Conservation (phyloP, 2,113 vertebrate species). For the Pelobates fuscus region DNA sequence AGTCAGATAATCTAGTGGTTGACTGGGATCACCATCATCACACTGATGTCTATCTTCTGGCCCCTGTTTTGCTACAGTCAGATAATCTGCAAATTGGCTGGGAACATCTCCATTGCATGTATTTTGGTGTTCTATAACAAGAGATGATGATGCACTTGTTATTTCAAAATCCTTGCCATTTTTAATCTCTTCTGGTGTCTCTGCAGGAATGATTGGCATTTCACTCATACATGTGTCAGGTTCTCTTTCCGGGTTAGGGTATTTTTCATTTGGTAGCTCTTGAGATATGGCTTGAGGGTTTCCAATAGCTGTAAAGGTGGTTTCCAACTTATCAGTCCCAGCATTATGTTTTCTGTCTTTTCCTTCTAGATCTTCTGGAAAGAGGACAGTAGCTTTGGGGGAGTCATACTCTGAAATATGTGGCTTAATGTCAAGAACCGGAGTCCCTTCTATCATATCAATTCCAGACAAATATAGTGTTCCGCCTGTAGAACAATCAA, state of each 20-base stretch:
- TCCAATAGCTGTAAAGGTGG: not conserved
- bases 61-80: not conserved
- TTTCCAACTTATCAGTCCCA: not conserved
- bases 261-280: not conserved
- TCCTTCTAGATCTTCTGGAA: slow-evolving; percentile 7
- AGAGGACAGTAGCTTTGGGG: slow-evolving; percentile 52
- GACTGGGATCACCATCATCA: not conserved
- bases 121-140: not conserved
- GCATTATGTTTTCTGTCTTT: not conserved
- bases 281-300: not conserved
- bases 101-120: not conserved
- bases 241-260: not conserved
- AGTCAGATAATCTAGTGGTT: not conserved
- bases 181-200: not conserved
- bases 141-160: not conserved
- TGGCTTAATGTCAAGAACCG: slow-evolving; percentile 85
- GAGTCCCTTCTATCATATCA: slow-evolving; percentile 85
- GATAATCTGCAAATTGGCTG: not conserved
- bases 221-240: not conserved
- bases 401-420: slow-evolving; percentile 88
- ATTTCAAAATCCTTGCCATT: not conserved
- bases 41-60: too few relatives aligned
- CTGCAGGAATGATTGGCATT: not conserved
- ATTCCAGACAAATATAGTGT: slow-evolving; percentile 79
- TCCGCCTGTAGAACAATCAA: slow-evolving; percentile 65